phyloP scores from a whole-genome alignment of 2,113 vertebrate species.

The Eclectus roratus region DNA sequence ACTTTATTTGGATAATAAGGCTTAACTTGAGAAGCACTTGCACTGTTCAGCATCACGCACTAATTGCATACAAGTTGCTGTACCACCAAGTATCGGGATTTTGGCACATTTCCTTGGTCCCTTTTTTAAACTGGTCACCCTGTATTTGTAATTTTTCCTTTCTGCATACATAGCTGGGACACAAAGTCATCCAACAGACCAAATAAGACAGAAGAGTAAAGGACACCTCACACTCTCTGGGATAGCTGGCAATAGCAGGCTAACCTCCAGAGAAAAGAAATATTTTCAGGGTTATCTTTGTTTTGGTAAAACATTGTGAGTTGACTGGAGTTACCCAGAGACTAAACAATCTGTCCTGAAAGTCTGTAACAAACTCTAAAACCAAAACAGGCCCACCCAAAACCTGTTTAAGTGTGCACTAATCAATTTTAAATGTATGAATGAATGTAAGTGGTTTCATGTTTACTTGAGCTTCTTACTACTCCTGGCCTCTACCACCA shows the following conservation, averaged over 20 bases:
- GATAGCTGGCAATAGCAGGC: background rate
- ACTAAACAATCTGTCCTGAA: background rate
- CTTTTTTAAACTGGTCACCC: background rate
- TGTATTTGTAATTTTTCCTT: background rate
- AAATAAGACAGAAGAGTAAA: background rate
- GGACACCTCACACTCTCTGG: background rate
- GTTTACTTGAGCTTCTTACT: background rate
- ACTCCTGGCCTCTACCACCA: background rate
- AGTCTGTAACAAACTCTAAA: background rate
- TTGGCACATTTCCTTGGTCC: background rate
- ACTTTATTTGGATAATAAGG: background rate
- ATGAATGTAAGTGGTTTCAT: fast-evolving
- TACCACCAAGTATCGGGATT: background rate
- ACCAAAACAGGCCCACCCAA: background rate
- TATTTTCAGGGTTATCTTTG: background rate
- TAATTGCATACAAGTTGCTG: background rate
- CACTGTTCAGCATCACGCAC: background rate
- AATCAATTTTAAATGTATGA: background rate
- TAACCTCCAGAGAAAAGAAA: background rate
- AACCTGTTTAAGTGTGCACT: background rate
- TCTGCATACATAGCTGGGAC: background rate
- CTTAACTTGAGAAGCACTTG: background rate
- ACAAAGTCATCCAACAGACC: background rate
- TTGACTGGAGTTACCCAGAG: no score
- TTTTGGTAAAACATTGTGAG: background rate